Conservation (phyloP, 2,797 vertebrate species). For the Molossus molossus region DNA sequence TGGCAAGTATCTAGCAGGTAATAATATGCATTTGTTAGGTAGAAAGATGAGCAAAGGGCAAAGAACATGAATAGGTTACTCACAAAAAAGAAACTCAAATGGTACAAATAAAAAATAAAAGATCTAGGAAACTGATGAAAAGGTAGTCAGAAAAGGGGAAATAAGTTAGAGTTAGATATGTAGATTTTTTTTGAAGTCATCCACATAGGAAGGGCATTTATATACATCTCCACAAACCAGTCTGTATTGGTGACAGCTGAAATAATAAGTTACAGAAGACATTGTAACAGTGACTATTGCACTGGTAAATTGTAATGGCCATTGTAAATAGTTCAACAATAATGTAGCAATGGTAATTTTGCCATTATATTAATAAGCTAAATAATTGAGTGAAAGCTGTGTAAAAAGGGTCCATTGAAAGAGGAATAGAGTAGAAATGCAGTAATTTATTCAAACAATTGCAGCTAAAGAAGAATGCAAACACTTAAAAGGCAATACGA, state of each 20-base stretch:
- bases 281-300: not conserved
- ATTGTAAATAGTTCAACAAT: not conserved
- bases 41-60: not conserved
- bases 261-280: not conserved
- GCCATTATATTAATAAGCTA: not conserved
- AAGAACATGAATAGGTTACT: not conserved
- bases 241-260: not conserved
- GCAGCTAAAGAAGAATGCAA: not conserved
- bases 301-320: not conserved
- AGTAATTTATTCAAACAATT: conserved; percentile 22
- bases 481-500: not conserved
- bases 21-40: not conserved
- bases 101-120: conserved; percentile 13
- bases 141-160: not conserved
- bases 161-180: not conserved
- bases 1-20: not conserved
- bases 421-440: not conserved
- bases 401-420: not conserved
- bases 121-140: not conserved
- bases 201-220: not conserved
- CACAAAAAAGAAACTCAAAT: not conserved
- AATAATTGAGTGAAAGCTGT: not conserved
- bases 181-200: not conserved
- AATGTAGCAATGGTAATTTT: not conserved
- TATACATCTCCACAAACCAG: not conserved